Conservation (phyloP, 1,140 invertebrate genomes). For the Aphelenchoides fujianensis region DNA sequence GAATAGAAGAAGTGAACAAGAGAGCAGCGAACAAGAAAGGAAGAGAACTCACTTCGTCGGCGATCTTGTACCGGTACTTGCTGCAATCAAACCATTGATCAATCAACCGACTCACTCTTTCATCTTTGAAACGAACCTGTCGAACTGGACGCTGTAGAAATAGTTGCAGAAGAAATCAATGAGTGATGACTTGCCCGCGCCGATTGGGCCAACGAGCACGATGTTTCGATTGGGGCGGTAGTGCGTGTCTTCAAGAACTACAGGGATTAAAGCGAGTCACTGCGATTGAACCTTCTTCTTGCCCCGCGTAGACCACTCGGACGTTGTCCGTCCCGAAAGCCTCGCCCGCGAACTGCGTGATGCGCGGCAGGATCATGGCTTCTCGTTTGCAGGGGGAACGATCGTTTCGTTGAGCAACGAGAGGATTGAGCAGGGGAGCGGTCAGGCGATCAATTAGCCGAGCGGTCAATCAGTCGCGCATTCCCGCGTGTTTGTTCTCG, state of each 20-base stretch:
- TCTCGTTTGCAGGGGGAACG: too few species aligned
- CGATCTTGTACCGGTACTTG: conserved; percentile 28
- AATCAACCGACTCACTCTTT: background rate
- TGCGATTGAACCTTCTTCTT: conserved; percentile 24
- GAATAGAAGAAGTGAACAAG: too few species aligned
- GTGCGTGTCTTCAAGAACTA: conserved; percentile 24
- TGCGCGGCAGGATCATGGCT: background rate
- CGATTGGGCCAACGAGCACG: conserved; percentile 29
- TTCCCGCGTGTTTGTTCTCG: too few species aligned
- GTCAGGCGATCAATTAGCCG: too few species aligned
- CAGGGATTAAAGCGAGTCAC: conserved; percentile 4
- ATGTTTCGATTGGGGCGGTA: conserved; percentile 23
- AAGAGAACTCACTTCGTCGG: conserved; percentile 22
- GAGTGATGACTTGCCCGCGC: conserved; percentile 28
- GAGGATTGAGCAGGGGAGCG: too few species aligned
- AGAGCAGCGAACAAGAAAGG: too few species aligned
- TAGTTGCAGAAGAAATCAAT: conserved; percentile 35
- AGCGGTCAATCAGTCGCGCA: too few species aligned
- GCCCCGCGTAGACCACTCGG: conserved; percentile 23
- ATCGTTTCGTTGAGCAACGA: too few species aligned
- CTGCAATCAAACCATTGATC: background rate
- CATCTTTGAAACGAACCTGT: conserved; percentile 13
- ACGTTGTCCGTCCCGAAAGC: conserved; percentile 33
- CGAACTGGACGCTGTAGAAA: conserved; percentile 27
- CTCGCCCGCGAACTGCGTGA: conserved; percentile 32